phyloP scores from a whole-genome alignment of 2,113 vertebrate species.

The Rhizomys pruinosus region DNA sequence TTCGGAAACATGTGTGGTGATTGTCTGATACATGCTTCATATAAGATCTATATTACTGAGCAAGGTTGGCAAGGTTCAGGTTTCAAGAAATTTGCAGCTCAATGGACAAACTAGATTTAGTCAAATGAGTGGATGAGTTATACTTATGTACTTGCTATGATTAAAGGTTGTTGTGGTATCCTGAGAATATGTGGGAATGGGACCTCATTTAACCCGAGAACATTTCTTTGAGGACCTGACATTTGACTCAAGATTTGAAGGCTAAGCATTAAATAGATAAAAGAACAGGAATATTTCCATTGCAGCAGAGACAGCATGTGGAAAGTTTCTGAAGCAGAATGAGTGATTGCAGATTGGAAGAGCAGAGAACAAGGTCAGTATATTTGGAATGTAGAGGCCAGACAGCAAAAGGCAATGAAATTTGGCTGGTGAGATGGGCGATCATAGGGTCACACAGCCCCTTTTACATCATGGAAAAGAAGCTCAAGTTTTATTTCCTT shows the following conservation, averaged over 20 bases:
- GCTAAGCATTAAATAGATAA: slow-evolving; percentile 32
- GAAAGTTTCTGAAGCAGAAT: not conserved
- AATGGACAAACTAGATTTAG: slow-evolving; percentile 24
- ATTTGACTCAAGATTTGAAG: slow-evolving; percentile 45
- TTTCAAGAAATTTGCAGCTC: not conserved
- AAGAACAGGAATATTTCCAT: slow-evolving; percentile 10
- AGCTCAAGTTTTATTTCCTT: slow-evolving; percentile 40
- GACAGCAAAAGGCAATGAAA: not conserved
- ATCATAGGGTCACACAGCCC: not conserved
- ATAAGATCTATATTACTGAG: not conserved
- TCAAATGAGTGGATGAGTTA: not conserved
- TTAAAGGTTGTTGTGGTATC: not conserved
- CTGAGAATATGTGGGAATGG: not conserved
- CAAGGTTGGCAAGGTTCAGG: not conserved
- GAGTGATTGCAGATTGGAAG: not conserved
- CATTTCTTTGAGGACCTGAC: not conserved
- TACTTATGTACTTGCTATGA: not conserved
- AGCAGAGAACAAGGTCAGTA: not conserved
- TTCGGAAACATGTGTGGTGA: not conserved
- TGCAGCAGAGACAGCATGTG: not conserved
- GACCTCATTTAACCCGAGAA: not conserved
- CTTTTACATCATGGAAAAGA: not conserved
- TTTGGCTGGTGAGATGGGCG: not conserved
- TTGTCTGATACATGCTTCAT: not conserved
- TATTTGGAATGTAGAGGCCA: slow-evolving; percentile 14